Evolutionary conservation across 2,113 vertebrate genomes (phyloP).

Genomic region (Leiothrix lutea): DNA sequence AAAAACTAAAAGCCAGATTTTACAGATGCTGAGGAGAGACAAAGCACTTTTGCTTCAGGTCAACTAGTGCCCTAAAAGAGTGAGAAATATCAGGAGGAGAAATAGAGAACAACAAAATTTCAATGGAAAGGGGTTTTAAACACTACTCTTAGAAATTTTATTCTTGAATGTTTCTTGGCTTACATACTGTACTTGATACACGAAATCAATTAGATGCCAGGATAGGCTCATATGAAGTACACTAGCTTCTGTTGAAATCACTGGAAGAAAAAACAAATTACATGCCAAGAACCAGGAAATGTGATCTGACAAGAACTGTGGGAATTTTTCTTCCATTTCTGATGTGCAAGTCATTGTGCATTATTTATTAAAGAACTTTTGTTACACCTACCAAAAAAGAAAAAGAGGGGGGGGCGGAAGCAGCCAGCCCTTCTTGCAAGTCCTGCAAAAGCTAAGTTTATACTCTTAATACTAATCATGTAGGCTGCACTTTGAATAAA

Average conservation of each 20-base stretch:
- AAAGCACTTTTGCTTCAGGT: neutral
- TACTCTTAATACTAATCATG: neutral
- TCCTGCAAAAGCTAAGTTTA: neutral
- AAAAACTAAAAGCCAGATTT: neutral
- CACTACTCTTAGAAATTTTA: neutral
- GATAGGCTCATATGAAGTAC: neutral
- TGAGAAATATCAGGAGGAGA: neutral
- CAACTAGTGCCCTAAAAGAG: neutral
- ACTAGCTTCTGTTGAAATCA: neutral
- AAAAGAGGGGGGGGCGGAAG: accelerated
- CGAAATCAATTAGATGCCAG: constrained; percentile 26
- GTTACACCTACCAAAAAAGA: neutral
- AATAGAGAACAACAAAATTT: neutral
- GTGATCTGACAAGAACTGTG: neutral
- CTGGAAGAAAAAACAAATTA: neutral
- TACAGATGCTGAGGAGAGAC: neutral
- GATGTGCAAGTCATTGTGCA: neutral
- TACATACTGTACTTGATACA: neutral
- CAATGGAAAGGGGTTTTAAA: neutral
- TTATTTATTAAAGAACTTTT: neutral
- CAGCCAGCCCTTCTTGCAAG: neutral
- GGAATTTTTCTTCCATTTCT: constrained; percentile 20
- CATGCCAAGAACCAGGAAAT: neutral
- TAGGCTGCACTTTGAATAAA: neutral
- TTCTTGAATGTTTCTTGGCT: constrained; percentile 24